A percentile compares a stretch with the other conserved stretches of the same genome.
Conservation (phyloP, 2,797 vertebrate genomes). For the Hydrophis major region DNA sequence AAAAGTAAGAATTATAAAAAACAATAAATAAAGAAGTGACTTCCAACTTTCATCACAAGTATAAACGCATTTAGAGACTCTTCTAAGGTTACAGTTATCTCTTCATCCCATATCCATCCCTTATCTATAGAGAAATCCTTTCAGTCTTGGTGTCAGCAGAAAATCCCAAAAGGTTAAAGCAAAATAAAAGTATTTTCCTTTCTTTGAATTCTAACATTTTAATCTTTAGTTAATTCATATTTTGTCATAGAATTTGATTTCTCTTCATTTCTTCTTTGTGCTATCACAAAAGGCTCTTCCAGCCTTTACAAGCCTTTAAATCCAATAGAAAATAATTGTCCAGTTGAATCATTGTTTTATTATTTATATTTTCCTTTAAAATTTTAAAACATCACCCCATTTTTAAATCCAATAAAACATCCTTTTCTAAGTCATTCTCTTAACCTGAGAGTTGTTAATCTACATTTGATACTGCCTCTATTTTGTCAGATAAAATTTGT, state of each 20-base stretch:
- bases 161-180: background rate
- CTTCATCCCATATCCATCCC: background rate
- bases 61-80: background rate
- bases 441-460: background rate
- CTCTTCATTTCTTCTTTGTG: background rate
- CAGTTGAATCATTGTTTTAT: background rate
- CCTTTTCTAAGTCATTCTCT: background rate
- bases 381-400: background rate
- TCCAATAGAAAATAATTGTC: background rate
- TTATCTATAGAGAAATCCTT: background rate
- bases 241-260: background rate
- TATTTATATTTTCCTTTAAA: background rate
- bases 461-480: background rate
- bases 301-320: background rate
- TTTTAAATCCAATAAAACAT: background rate
- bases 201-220: background rate
- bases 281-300: background rate
- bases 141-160: background rate
- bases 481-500: background rate
- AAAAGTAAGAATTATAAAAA: background rate
- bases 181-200: background rate
- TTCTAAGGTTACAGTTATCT: background rate
- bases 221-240: background rate
- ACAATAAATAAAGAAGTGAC: background rate
- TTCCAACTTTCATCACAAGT: background rate